Percentiles rank a stretch among this genome's conserved stretches.
Conservation (phyloP, 1,140 invertebrate genomes). For the Meloidogyne exigua region DNA sequence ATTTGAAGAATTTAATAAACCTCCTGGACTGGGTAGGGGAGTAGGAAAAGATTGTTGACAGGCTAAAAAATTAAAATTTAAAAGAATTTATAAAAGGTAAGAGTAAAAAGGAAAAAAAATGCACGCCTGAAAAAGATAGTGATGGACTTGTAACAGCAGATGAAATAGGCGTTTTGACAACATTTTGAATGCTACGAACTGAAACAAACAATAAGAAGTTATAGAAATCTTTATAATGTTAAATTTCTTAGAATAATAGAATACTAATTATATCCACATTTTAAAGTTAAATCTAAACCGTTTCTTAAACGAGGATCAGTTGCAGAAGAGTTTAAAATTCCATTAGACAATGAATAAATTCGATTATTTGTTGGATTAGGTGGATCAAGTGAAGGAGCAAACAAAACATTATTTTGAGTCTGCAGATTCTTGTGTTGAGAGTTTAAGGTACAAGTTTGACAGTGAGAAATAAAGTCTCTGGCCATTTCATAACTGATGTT, state of each 20-base stretch:
- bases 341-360: not conserved
- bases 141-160: not conserved
- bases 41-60: not conserved
- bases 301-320: not conserved
- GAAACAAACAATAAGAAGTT: too few relatives aligned
- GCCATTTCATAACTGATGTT: not conserved
- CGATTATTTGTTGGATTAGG: not conserved
- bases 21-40: not conserved
- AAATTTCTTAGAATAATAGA: too few relatives aligned
- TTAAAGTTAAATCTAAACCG: not conserved
- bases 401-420: not conserved
- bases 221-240: too few relatives aligned
- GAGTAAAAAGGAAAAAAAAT: not conserved
- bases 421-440: not conserved
- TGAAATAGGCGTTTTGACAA: not conserved
- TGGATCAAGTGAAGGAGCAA: not conserved
- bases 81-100: too few relatives aligned
- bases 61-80: not conserved
- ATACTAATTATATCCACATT: too few relatives aligned
- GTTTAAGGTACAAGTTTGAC: not conserved
- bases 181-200: not conserved
- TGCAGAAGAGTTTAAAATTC: not conserved
- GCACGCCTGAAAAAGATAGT: not conserved
- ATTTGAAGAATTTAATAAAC: not conserved
- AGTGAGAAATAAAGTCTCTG: not conserved